Evolutionary conservation across 23 tunicate genomes (phyloP).

Genomic region (Halocynthia aurantium): DNA sequence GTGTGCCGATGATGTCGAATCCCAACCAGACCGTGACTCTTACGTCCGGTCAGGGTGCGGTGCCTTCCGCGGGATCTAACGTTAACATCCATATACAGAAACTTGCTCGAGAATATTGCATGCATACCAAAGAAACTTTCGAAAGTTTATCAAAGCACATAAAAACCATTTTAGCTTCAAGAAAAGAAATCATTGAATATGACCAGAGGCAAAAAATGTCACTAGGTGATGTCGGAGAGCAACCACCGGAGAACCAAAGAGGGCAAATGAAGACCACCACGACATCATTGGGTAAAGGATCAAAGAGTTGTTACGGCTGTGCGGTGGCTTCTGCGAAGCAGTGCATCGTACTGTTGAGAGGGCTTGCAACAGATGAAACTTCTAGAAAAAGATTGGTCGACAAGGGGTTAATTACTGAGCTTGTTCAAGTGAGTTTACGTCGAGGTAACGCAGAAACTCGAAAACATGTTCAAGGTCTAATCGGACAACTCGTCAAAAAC

Average conservation of each 20-base stretch:
- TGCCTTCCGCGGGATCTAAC: conserved; percentile 18
- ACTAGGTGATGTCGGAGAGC: conserved; percentile 21
- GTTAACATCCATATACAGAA: conserved; percentile 84
- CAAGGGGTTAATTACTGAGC: conserved; percentile 61
- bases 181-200: conserved; percentile 79
- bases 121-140: conserved; percentile 39
- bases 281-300: conserved; percentile 38
- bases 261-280: not conserved
- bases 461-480: conserved; percentile 77
- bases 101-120: conserved; percentile 78
- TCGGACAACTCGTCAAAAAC: conserved; percentile 73
- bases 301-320: conserved; percentile 90
- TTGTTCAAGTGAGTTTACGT: conserved; percentile 49
- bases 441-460: conserved; percentile 55
- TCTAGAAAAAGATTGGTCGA: conserved; percentile 56
- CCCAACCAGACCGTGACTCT: conserved; percentile 16
- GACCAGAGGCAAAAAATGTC: conserved; percentile 61
- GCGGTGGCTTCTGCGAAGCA: conserved; percentile 69
- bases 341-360: conserved; percentile 76
- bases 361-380: conserved; percentile 49
- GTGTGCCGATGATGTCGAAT: conserved; percentile 7
- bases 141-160: conserved; percentile 67
- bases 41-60: not conserved
- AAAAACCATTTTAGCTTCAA: conserved; percentile 77
- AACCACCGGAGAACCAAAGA: not conserved